These are phyloP conservation scores for Panagrolaimus sp. DNA, from an alignment of 1,140 invertebrate species.

Conservation along the genomic window DNA sequence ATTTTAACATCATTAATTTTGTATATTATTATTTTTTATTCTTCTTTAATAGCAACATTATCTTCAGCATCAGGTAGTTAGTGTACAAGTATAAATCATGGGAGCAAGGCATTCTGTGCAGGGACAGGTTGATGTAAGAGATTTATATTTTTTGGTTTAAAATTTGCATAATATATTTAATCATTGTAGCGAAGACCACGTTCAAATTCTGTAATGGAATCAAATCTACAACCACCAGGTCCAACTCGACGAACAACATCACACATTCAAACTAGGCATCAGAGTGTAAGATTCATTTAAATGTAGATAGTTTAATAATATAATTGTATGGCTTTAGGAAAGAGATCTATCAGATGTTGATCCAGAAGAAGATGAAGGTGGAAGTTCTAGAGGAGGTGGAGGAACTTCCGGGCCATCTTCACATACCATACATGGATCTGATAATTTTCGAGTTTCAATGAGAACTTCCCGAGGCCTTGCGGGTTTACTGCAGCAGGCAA, in stretches of 20 bases:
- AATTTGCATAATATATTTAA: not conserved
- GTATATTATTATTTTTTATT: too few species aligned
- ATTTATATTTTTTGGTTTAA: not conserved
- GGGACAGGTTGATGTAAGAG: conserved; percentile 5
- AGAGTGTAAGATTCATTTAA: not conserved
- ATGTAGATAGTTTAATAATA: not conserved
- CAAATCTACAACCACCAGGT: not conserved
- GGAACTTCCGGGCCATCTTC: too few species aligned
- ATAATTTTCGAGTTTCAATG: not conserved
- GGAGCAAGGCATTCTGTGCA: conserved; percentile 13
- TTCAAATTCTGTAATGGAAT: conserved; percentile 2
- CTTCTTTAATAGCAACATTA: too few species aligned
- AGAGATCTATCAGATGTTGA: not conserved
- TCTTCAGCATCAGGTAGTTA: too few species aligned
- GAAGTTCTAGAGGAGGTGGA: too few species aligned
- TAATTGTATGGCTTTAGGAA: too few species aligned
- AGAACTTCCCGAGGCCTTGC: not conserved
- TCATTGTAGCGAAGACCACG: not conserved
- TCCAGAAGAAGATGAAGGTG: not conserved
- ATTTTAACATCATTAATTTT: too few species aligned
- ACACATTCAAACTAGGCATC: not conserved
- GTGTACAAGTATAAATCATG: not conserved
- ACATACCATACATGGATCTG: not conserved
- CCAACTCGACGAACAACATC: conserved; percentile 1
- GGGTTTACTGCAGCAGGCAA: not conserved